phyloP scores from a whole-genome alignment of 2,797 vertebrate species.

The Sorex maritimensis region DNA sequence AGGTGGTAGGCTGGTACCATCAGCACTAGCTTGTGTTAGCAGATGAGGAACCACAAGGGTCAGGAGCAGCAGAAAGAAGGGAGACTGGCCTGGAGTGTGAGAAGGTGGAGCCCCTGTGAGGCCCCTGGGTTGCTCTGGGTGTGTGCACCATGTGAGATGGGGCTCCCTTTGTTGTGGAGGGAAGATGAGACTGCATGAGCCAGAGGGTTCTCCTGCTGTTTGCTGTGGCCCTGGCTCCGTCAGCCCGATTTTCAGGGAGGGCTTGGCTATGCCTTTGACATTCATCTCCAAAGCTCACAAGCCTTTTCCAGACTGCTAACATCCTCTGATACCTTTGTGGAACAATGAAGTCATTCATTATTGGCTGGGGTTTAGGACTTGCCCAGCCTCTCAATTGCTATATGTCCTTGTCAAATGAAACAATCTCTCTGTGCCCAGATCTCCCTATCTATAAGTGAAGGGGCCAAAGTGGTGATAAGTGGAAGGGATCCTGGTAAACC shows the following conservation, averaged over 20 bases:
- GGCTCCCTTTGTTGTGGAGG: neutral
- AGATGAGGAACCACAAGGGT: neutral
- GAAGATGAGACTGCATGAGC: neutral
- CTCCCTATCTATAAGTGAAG: too few species aligned
- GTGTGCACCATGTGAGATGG: neutral
- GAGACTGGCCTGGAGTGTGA: neutral
- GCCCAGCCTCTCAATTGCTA: conserved; percentile 29
- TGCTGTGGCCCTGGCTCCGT: too few species aligned
- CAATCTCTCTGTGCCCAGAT: too few species aligned
- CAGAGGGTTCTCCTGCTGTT: neutral
- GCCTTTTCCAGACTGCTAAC: neutral
- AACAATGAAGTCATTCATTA: conserved; percentile 59
- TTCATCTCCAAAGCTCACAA: conserved; percentile 29
- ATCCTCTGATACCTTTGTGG: conserved; percentile 60
- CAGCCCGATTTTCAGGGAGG: conserved; percentile 4
- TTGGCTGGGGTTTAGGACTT: conserved; percentile 49
- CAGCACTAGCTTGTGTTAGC: neutral
- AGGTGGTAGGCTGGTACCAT: conserved; percentile 48
- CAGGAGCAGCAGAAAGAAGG: neutral
- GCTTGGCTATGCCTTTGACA: conserved; percentile 37
- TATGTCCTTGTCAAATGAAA: conserved; percentile 53
- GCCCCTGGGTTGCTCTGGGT: neutral
- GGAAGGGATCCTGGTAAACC: conserved; percentile 23
- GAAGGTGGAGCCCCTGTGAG: neutral
- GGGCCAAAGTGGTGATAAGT: neutral